phyloP scores from a whole-genome alignment of 1,140 invertebrate species.

The Neelides sp. region DNA sequence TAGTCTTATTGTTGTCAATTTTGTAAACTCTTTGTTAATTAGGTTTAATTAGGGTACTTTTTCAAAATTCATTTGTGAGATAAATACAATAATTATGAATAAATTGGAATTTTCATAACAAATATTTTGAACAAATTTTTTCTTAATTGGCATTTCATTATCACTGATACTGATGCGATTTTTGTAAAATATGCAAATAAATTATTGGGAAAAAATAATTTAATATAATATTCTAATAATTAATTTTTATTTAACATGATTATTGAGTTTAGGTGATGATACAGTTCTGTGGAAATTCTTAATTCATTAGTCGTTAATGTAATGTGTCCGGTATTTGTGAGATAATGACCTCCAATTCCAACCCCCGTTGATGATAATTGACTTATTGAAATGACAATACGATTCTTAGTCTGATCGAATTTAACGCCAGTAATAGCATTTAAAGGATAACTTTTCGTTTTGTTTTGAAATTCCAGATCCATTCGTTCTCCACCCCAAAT shows the following conservation, averaged over 20 bases:
- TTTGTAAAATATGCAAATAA: not conserved
- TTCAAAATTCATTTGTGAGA: too few species aligned
- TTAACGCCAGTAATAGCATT: slow-evolving; percentile 19
- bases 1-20: too few species aligned
- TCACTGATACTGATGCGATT: not conserved
- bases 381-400: slow-evolving; percentile 18
- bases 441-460: slow-evolving; percentile 28
- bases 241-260: not conserved
- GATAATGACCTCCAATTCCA: slow-evolving; percentile 16
- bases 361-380: slow-evolving; percentile 6
- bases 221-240: not conserved
- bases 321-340: slow-evolving; percentile 19
- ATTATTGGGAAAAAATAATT: not conserved
- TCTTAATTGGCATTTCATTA: not conserved
- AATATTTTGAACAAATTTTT: not conserved
- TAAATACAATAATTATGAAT: not conserved
- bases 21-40: too few species aligned
- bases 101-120: not conserved
- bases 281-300: slow-evolving; percentile 18
- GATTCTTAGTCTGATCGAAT: slow-evolving; percentile 25
- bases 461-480: slow-evolving; percentile 30
- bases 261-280: slow-evolving; percentile 28
- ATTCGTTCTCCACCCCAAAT: slow-evolving; percentile 26
- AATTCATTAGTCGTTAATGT: slow-evolving; percentile 21
- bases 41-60: too few species aligned